Evolutionary conservation across 2,888 invertebrate species (phyloP).

Genomic region (Eupithecia exiguata): DNA sequence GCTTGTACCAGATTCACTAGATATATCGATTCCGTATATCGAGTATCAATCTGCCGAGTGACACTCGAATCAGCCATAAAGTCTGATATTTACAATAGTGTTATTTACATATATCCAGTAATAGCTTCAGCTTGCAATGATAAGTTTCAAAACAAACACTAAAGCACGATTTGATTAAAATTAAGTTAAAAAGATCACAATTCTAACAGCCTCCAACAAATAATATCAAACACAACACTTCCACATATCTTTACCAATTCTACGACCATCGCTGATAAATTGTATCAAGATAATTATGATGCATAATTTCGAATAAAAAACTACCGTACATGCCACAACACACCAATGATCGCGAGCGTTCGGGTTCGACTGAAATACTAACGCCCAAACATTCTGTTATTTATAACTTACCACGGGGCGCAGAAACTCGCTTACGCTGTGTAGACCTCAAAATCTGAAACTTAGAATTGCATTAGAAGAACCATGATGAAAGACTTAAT

Average conservation of each 20-base stretch:
- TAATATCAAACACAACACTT: not conserved
- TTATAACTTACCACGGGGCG: conserved; percentile 57
- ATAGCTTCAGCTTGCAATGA: not conserved
- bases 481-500: not conserved
- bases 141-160: not conserved
- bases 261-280: not conserved
- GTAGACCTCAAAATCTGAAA: conserved; percentile 30
- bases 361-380: conserved; percentile 58
- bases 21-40: not conserved
- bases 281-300: not conserved
- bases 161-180: not conserved
- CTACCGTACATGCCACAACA: conserved; percentile 59
- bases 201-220: not conserved
- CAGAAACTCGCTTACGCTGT: not conserved
- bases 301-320: conserved; percentile 16
- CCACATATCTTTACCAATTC: not conserved
- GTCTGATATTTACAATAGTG: not conserved
- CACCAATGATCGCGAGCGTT: conserved; percentile 56
- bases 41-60: not conserved
- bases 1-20: not conserved
- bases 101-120: not conserved
- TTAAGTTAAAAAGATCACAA: not conserved
- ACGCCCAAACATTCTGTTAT: conserved; percentile 59
- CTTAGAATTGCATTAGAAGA: conserved; percentile 8
- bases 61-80: not conserved